Evolutionary conservation across 2,888 invertebrate genomes (phyloP), one percentile per base, ranked within the genome.

Genomic region (Phengaris alcon): DNA sequence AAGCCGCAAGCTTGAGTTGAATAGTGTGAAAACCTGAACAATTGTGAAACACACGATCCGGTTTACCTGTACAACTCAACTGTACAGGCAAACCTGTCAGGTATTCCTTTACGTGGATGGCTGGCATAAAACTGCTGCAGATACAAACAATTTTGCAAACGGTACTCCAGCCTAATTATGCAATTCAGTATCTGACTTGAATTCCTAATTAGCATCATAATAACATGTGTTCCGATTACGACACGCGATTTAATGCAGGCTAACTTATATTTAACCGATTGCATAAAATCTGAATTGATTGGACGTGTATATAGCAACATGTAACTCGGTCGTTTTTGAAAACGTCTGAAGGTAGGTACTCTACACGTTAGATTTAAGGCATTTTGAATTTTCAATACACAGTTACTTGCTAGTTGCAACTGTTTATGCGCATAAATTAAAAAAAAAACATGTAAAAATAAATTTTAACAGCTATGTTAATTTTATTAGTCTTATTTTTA

Each of bases 201-300:
- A 72, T 72, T 72, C 54, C 15, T 70, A 70, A 70, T 72, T 72
- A 72, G 72, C 72, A 72, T 69, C 69, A 69, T 72, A 72, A 72
- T 72, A 70, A 52, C 54, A 72, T 72, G 72, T 72, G 72, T 54
- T 72, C 72, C 35, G 72, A 72, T 72, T 72, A 72, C 52, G 72
- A 54, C 52, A 72, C 52, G 6, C 51, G 4, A 52, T 72, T 72
- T 35, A 72, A 44, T 72, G 22, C 54, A 70, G 51, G 52, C 22
- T 9, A 22, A 72, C 15, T 72, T 52, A 72, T 72, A 52, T 72
- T 52, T 72, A 52, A 72, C 13, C 8, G 35, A 54, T 72, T 72
- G 54, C 72, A 44, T 72, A 35, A 70, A 70, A 52, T 70, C 70
- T 22, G 51, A 70, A 70, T 70, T 70, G 51, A 70, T 70, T 70